Percentiles rank a stretch among this genome's conserved stretches.
Evolutionary conservation across 2,888 invertebrate genomes (phyloP).

Genomic region (Idaea aversata): DNA sequence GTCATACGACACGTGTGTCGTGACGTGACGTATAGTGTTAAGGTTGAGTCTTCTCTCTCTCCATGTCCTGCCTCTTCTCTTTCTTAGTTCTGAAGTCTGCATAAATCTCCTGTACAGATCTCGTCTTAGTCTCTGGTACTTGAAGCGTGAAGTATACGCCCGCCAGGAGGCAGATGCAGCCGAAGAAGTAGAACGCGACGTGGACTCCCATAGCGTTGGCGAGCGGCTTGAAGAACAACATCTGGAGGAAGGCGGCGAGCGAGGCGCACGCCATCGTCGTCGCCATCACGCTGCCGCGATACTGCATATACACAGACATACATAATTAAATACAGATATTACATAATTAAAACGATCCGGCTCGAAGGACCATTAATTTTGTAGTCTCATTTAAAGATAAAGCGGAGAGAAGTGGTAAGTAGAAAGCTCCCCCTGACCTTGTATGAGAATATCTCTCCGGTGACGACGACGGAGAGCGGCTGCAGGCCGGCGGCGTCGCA

Average conservation of each 20-base stretch:
- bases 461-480: conserved; percentile 73
- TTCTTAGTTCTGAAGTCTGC: conserved; percentile 52
- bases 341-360: background rate
- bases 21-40: background rate
- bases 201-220: conserved; percentile 51
- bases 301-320: conserved; percentile 46
- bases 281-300: conserved; percentile 63
- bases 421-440: conserved; percentile 49
- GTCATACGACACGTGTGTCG: too few species aligned
- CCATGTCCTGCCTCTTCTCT: conserved; percentile 36
- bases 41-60: conserved; percentile 17
- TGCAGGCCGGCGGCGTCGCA: conserved; percentile 74
- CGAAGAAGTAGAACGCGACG: conserved; percentile 58
- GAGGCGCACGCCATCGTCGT: conserved; percentile 54
- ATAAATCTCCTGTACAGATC: conserved; percentile 56
- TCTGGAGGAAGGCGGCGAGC: conserved; percentile 50
- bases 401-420: background rate
- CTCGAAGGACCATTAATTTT: background rate
- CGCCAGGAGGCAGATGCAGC: conserved; percentile 46
- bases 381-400: too few species aligned
- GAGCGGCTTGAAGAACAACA: conserved; percentile 61
- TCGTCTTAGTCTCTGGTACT: conserved; percentile 59
- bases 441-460: conserved; percentile 75
- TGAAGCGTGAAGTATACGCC: conserved; percentile 46
- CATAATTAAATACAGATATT: too few species aligned